Evolutionary conservation across 2,797 vertebrate genomes (phyloP), one percentile per base, ranked within the genome.

Genomic region (Chiloscyllium punctatum): DNA sequence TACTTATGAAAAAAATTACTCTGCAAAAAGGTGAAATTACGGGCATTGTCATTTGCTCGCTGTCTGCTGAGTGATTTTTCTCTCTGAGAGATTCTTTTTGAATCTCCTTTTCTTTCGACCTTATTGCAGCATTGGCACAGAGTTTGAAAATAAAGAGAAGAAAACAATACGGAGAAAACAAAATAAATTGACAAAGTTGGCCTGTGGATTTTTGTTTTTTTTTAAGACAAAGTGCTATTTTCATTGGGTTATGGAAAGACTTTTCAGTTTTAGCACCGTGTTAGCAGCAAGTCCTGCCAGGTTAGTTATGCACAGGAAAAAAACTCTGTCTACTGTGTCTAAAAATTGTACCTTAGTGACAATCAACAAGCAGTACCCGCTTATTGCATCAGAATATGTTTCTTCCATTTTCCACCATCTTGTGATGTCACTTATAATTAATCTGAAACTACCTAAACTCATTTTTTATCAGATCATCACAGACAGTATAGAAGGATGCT

Each of bases 1-100:
- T 96, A 97, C 97, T 97, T 96, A 97, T 97, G 97, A 98, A 97
- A 97, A 95, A 98, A 98, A 98, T 97, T 96, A 97, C 97, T 97
- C 97, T 97, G 96, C 96, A 97, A 96, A 95, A 95, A 95, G 91
- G 96, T 96, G 96, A 96, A 96, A 96, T 4, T 96, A 96, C 96
- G 96, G 96, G 96, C 96, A 96, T 77, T 69, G 95, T 95, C 95
- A 95, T 95, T 95, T 74, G 48, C 51, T 95, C 27, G 42, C 94
- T 95, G 71, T 74, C 94, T 77, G 94, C 33, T 95, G 94, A 95
- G 69, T 77, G 94, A 95, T 95, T 53, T 72, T 77, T 95, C 94
- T 94, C 71, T 74, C 37, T 94, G 42, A 37, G 66, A 92, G 37
- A 92, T 92, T 92, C n/a, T 68, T 92, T 18, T 92, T 92, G 90